Evolutionary conservation across 2,888 invertebrate genomes (phyloP), one percentile per base, ranked within the genome.

Genomic region (Andrena praecox): DNA sequence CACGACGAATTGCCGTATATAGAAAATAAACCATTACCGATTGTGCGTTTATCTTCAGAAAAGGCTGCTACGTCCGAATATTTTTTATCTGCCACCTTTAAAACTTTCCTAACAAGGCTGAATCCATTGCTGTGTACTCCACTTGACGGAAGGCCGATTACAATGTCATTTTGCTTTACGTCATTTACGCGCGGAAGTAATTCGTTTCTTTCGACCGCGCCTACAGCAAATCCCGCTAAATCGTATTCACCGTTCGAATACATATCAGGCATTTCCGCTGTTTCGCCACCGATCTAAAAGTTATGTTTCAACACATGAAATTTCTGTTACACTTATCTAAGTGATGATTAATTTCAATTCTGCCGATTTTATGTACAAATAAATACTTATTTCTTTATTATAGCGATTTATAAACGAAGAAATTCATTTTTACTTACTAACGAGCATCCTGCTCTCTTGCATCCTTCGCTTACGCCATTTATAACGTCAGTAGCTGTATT

Each of bases 201-300:
- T 69, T 96, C 95, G 0, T 95, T 91, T 85, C 97, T 95, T 93
- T 99, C 98, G 0, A 99, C 97, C 0, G 98, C 97, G 0, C 99
- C 99, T 0, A 99, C 98, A 0, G 98, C 97, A 94, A 99, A 99
- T 1, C 99, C 99, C 16, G 99, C 99, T 69, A 99, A 94, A 94
- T 99, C 99, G 94, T 99, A 99, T 87, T 98, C 98, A 0, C 97
- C 97, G 0, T 95, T 94, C 2, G 95, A 95, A 94, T 99, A 99
- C 95, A 99, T 97, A 1, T 98, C 97, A 0, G 99, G 99, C 99
- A 99, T 99, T 95, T 99, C 99, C 0, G 99, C 99, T 1, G 99
- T 99, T 95, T 99, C 99, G 0, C 99, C 99, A 82, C 96, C 96
- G 42, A 94, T 96, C 97, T 99, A 89, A 92, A 91, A 16, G 29